Conservation (phyloP, 2,113 vertebrate species). For the Steatornis caripensis region DNA sequence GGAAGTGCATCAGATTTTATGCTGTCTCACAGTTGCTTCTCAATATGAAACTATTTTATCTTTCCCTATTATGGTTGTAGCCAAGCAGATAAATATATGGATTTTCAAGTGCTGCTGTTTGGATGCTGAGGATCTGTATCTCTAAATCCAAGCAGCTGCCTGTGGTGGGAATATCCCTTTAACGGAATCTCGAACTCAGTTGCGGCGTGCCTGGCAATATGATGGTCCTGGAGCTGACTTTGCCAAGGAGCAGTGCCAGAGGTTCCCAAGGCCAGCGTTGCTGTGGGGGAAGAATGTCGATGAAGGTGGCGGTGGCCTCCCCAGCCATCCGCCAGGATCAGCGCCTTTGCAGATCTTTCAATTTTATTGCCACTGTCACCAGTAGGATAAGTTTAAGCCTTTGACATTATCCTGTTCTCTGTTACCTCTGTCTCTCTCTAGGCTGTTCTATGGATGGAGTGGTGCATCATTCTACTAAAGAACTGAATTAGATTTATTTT, state of each 20-base stretch:
- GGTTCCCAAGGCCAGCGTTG: accelerated
- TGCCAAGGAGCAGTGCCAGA: neutral
- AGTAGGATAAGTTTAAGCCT: neutral
- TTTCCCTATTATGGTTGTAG: neutral
- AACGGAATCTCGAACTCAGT: neutral
- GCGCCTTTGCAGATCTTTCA: neutral
- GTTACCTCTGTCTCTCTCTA: neutral
- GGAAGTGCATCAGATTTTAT: neutral
- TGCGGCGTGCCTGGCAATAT: neutral
- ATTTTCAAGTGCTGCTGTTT: neutral
- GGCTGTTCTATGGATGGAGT: neutral
- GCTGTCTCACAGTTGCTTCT: neutral
- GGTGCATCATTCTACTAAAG: neutral
- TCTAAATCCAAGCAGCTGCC: neutral
- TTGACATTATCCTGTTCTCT: neutral
- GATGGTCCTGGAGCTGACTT: neutral
- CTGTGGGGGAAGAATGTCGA: neutral
- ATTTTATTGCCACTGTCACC: neutral
- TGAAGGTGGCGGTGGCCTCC: neutral
- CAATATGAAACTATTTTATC: neutral
- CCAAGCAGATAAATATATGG: neutral
- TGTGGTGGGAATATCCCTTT: neutral
- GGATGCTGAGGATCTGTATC: neutral
- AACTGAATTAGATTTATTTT: neutral
- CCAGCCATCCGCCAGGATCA: neutral